Conservation (phyloP, 2,113 vertebrate genomes). For the Mixornis gularis region DNA sequence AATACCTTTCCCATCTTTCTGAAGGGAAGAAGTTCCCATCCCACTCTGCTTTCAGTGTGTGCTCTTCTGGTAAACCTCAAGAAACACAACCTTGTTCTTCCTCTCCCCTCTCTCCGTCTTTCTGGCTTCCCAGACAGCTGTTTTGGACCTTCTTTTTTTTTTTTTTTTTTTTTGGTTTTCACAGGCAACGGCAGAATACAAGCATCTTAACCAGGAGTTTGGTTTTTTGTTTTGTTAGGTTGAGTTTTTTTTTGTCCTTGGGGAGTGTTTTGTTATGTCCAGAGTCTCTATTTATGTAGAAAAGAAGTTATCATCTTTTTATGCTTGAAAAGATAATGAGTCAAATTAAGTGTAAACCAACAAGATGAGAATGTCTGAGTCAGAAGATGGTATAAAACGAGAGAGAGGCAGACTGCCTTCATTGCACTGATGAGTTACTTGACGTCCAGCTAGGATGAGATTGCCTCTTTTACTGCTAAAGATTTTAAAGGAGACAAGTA, state of each 20-base stretch:
- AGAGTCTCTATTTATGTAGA: background rate
- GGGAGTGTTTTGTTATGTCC: background rate
- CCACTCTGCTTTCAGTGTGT: background rate
- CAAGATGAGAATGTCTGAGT: background rate
- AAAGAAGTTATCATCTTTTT: background rate
- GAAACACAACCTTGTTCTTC: background rate
- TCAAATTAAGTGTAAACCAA: slow-evolving; percentile 10
- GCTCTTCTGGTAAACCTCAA: background rate
- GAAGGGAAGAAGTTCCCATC: background rate
- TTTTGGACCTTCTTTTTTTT: background rate
- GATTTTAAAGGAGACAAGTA: background rate
- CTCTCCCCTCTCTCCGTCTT: background rate
- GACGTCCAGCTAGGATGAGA: background rate
- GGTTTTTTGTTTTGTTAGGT: no score
- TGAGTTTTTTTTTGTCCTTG: background rate
- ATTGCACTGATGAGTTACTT: background rate
- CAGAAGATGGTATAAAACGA: background rate
- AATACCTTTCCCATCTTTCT: background rate
- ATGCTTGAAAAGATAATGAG: background rate
- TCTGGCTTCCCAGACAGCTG: background rate
- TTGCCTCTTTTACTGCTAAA: background rate
- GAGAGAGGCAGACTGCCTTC: background rate
- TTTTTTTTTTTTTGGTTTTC: background rate
- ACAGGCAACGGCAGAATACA: background rate
- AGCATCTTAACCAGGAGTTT: background rate